These are phyloP conservation scores for Panagrolaimus sp. DNA, from an alignment of 1,140 invertebrate species.

Conservation along the genomic window DNA sequence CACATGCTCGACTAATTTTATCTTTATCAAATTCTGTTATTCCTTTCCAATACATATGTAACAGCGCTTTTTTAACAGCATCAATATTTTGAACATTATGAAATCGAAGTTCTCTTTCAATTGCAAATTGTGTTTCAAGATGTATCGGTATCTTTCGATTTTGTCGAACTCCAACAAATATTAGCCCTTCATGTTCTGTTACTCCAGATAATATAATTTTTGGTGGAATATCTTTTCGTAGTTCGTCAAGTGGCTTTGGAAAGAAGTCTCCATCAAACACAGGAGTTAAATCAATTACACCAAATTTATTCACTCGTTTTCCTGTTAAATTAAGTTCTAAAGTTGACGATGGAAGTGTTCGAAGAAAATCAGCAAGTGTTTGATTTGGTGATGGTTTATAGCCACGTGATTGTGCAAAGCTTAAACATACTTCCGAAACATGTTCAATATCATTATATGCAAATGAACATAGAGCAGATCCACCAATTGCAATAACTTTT, in stretches of 20 bases:
- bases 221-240: constrained; percentile 39
- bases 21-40: neutral
- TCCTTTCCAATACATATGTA: neutral
- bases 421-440: neutral
- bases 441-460: constrained; percentile 2
- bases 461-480: constrained; percentile 21
- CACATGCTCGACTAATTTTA: constrained; percentile 12
- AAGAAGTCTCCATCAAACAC: constrained; percentile 48
- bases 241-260: constrained; percentile 36
- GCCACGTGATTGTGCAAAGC: neutral
- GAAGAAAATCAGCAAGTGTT: neutral
- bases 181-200: constrained; percentile 37
- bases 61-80: neutral
- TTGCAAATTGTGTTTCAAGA: neutral
- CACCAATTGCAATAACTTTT: constrained; percentile 37
- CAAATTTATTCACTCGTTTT: neutral
- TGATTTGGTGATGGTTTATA: neutral
- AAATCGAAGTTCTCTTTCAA: neutral
- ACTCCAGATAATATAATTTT: constrained; percentile 43
- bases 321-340: neutral
- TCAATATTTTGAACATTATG: neutral
- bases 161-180: constrained; percentile 34
- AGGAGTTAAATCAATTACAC: constrained; percentile 24
- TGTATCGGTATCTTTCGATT: constrained; percentile 3
- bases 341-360: neutral